A percentile compares a stretch with the other conserved stretches of the same genome.
Conservation (phyloP, 2,113 vertebrate species). For the Stigmatopora nigra region DNA sequence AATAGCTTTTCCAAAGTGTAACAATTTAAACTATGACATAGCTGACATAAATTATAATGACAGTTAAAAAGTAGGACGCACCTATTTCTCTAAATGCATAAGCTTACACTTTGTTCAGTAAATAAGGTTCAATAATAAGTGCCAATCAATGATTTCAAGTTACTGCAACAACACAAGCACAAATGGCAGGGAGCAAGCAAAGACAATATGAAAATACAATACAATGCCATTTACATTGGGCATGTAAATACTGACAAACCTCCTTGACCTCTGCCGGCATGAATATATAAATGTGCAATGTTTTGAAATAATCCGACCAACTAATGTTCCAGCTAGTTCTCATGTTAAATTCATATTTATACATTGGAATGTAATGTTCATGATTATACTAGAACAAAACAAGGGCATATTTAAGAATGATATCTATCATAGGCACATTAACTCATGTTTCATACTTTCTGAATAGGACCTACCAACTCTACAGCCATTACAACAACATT, state of each 20-base stretch:
- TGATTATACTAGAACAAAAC: not conserved
- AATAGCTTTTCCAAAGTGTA: no score
- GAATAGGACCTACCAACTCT: no score
- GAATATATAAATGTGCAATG: not conserved
- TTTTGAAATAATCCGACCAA: conserved; percentile 3
- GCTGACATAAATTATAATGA: not conserved
- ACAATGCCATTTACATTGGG: not conserved
- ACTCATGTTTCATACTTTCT: no score
- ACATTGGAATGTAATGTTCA: not conserved
- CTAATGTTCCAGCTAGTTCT: not conserved
- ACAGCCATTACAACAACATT: no score
- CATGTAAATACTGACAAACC: not conserved
- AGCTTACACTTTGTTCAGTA: no score
- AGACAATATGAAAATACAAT: not conserved
- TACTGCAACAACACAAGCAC: no score
- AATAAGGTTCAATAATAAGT: no score
- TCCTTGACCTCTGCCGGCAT: not conserved
- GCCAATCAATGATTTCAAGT: no score
- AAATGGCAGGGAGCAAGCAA: no score
- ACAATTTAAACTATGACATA: not conserved
- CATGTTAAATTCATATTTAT: not conserved
- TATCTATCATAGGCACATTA: no score
- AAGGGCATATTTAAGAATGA: not conserved
- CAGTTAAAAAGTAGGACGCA: not conserved
- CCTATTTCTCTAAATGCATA: not conserved